These are phyloP conservation scores for Arge pagana DNA, from an alignment of 2,888 invertebrate species.

Conservation along the genomic window DNA sequence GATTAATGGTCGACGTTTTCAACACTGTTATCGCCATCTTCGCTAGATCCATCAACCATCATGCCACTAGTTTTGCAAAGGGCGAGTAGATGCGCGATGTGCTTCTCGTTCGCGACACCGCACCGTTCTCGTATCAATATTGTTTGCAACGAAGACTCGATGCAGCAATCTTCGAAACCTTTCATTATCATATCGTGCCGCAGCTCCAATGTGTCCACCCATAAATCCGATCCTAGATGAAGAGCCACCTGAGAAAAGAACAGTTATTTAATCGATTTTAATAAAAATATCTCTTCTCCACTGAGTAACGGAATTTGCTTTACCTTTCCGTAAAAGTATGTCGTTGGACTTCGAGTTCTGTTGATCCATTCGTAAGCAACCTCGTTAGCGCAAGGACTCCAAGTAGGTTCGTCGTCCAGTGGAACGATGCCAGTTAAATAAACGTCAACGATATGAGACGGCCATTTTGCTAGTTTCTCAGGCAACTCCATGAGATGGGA, in stretches of 20 bases:
- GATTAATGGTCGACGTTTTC: too few relatives aligned
- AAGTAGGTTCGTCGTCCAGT: conserved; percentile 62
- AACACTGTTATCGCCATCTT: conserved; percentile 9
- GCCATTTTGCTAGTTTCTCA: conserved; percentile 49
- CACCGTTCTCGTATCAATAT: conserved; percentile 60
- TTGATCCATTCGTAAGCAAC: conserved; percentile 54
- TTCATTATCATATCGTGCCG: conserved; percentile 61
- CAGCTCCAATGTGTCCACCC: conserved; percentile 68
- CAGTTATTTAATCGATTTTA: conserved; percentile 47
- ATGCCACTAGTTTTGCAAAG: conserved; percentile 57
- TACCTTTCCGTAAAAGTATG: conserved; percentile 50
- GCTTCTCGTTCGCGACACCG: conserved; percentile 59
- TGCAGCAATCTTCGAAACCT: conserved; percentile 60
- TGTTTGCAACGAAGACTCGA: conserved; percentile 62
- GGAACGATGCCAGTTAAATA: conserved; percentile 62
- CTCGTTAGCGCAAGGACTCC: conserved; percentile 60
- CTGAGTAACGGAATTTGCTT: conserved; percentile 9
- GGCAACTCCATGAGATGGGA: conserved; percentile 55
- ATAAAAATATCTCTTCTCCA: conserved; percentile 46
- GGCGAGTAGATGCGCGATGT: conserved; percentile 59
- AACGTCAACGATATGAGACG: conserved; percentile 61
- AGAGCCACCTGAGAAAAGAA: conserved; percentile 61
- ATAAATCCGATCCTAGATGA: conserved; percentile 66
- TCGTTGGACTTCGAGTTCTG: conserved; percentile 37
- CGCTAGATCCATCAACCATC: conserved; percentile 9